Evolutionary conservation across 2,888 invertebrate species (phyloP).

Genomic region (Andrena marginata): DNA sequence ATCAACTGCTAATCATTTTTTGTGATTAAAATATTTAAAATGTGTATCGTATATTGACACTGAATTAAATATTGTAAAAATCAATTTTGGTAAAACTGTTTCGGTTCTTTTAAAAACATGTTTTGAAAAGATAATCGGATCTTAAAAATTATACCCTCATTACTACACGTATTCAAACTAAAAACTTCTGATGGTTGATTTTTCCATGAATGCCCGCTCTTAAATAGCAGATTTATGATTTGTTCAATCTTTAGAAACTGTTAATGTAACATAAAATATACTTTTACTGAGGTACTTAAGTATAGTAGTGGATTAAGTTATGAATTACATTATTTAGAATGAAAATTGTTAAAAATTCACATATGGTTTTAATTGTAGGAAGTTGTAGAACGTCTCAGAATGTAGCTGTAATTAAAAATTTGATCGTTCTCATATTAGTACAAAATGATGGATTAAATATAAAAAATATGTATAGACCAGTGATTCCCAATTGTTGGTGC

Average conservation of each 20-base stretch:
- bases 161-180: too few species aligned
- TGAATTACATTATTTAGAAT: constrained; percentile 74
- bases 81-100: too few species aligned
- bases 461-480: constrained; percentile 45
- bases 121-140: too few species aligned
- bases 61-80: too few species aligned
- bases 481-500: too few species aligned
- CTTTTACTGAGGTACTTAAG: constrained; percentile 63
- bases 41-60: too few species aligned
- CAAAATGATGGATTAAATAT: constrained; percentile 66
- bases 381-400: constrained; percentile 42
- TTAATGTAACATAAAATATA: constrained; percentile 63
- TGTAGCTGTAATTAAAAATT: constrained; percentile 52
- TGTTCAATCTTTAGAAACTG: constrained; percentile 58
- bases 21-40: too few species aligned
- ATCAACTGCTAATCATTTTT: too few species aligned
- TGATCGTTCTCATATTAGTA: constrained; percentile 69
- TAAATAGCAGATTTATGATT: constrained; percentile 51
- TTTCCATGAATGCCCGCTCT: neutral
- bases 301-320: constrained; percentile 72
- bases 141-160: too few species aligned
- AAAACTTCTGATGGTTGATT: too few species aligned
- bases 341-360: constrained; percentile 57
- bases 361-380: constrained; percentile 38
- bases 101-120: too few species aligned